phyloP scores from a whole-genome alignment of 1,140 invertebrate genomes.

The Drosophila leontia region DNA sequence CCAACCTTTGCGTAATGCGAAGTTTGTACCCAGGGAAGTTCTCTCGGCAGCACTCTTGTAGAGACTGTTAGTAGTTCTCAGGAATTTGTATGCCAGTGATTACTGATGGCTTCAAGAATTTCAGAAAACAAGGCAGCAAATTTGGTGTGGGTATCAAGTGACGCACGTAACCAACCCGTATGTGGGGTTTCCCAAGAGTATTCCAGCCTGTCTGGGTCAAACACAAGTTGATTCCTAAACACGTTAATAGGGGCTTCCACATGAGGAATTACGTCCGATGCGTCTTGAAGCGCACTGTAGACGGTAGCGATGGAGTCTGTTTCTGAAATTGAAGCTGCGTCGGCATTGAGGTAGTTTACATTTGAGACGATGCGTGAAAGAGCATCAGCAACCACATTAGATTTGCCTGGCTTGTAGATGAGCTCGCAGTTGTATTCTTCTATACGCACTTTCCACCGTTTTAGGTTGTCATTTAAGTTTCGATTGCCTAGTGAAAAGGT shows the following conservation, averaged over 20 bases:
- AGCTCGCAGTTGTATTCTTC: conserved; percentile 69
- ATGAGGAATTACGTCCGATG: not conserved
- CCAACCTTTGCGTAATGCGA: too few relatives aligned
- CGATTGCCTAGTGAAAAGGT: conserved; percentile 80
- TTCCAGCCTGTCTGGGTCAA: not conserved
- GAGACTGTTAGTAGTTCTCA: too few relatives aligned
- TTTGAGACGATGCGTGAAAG: conserved; percentile 36
- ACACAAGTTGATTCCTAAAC: conserved; percentile 44
- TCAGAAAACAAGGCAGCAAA: too few relatives aligned
- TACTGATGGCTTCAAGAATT: too few relatives aligned
- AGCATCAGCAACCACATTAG: conserved; percentile 46
- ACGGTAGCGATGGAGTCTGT: conserved; percentile 11
- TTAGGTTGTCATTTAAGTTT: conserved; percentile 73
- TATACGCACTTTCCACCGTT: conserved; percentile 45
- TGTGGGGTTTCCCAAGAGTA: too few relatives aligned
- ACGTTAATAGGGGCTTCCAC: conserved; percentile 33
- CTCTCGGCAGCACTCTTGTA: fast-evolving
- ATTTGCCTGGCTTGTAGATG: conserved; percentile 4
- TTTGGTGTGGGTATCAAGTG: not conserved
- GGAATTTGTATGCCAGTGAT: fast-evolving
- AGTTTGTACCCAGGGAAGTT: too few relatives aligned
- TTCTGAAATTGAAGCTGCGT: not conserved
- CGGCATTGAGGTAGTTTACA: not conserved
- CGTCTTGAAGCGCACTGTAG: not conserved
- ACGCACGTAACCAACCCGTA: not conserved